Conservation (phyloP, 2,888 invertebrate genomes). For the Microctonus brassicae region DNA sequence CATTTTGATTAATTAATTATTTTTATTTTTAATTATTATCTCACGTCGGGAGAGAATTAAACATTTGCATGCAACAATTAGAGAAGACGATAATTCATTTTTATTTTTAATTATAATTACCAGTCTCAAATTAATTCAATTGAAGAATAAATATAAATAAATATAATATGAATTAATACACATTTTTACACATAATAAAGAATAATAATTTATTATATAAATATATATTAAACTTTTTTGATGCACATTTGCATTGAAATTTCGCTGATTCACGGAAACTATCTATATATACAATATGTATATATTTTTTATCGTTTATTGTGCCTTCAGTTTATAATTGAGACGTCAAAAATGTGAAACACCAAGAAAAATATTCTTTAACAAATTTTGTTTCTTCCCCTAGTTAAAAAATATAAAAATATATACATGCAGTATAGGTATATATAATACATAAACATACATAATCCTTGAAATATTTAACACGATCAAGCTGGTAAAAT, state of each 20-base stretch:
- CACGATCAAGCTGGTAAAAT: too few species aligned
- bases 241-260: conserved; percentile 43
- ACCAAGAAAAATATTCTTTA: not conserved
- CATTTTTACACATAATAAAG: not conserved
- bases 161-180: too few species aligned
- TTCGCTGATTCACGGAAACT: conserved; percentile 66
- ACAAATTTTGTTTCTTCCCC: not conserved
- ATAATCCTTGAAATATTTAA: not conserved
- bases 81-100: too few species aligned
- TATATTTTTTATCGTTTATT: not conserved
- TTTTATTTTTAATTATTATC: too few species aligned
- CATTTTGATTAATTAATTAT: too few species aligned
- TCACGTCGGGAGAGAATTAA: too few species aligned
- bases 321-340: not conserved
- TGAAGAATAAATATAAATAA: not conserved
- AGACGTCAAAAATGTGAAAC: not conserved
- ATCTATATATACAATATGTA: conserved; percentile 29
- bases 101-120: too few species aligned
- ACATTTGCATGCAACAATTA: too few species aligned
- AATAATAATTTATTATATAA: not conserved
- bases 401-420: not conserved
- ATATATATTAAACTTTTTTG: not conserved
- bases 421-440: not conserved
- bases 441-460: not conserved
- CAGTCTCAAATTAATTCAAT: too few species aligned